Conservation (phyloP, 64 coral and sea anemone species). For the Pocillopora damicornis region DNA sequence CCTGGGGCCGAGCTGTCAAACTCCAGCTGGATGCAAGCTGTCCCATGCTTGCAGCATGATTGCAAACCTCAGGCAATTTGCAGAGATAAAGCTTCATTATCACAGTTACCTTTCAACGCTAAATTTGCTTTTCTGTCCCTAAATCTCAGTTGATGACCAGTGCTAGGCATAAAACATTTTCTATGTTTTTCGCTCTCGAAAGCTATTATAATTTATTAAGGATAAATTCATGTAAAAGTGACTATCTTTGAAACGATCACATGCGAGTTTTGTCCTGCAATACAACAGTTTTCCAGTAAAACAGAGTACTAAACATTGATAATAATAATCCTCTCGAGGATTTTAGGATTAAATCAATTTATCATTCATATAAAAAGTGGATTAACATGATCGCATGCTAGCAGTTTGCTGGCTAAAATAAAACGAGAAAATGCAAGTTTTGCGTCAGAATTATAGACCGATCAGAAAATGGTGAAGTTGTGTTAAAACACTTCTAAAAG, state of each 20-base stretch:
- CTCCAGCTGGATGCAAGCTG: not conserved
- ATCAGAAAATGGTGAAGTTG: too few relatives aligned
- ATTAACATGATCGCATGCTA: not conserved
- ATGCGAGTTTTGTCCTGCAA: not conserved
- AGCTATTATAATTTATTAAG: not conserved
- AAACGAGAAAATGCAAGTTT: not conserved
- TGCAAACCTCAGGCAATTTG: too few relatives aligned
- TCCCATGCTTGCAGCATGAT: too few relatives aligned
- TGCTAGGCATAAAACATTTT: too few relatives aligned
- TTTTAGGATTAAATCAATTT: slow-evolving; percentile 14
- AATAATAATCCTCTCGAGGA: not conserved
- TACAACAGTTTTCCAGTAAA: not conserved
- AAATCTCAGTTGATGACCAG: too few relatives aligned
- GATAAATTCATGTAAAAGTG: not conserved
- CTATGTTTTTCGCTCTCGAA: too few relatives aligned
- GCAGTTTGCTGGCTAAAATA: not conserved
- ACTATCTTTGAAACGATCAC: not conserved
- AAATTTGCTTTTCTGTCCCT: too few relatives aligned
- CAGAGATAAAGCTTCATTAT: too few relatives aligned
- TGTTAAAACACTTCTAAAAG: too few relatives aligned
- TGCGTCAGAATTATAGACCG: too few relatives aligned
- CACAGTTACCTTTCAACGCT: too few relatives aligned
- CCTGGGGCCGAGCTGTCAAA: not conserved
- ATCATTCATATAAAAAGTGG: slow-evolving; percentile 2
- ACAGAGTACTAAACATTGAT: not conserved